These are phyloP conservation scores for Drosophila vallismaia DNA, from an alignment of 2,888 invertebrate genomes.

Conservation along the genomic window DNA sequence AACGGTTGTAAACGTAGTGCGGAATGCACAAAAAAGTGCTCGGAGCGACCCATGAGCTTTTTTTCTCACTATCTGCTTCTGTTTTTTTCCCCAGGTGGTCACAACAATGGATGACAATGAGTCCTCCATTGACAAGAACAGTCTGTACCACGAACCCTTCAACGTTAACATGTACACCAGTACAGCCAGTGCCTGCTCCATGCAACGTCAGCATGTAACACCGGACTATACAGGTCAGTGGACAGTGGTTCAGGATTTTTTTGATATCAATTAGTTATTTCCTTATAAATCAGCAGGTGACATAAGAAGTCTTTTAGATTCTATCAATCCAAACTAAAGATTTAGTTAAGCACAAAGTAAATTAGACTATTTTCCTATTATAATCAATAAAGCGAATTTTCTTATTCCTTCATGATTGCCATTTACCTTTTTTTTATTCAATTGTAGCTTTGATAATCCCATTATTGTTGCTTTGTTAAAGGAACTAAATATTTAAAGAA, in stretches of 20 bases:
- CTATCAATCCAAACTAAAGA: neutral
- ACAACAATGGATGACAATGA: slow-evolving; percentile 84
- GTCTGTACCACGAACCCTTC: slow-evolving; percentile 85
- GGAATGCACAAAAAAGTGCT: slow-evolving; percentile 27
- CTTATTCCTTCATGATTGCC: too few relatives aligned
- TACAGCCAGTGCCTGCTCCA: slow-evolving; percentile 84
- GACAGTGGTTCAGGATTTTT: slow-evolving; percentile 11
- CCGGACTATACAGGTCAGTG: slow-evolving; percentile 85
- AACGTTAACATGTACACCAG: slow-evolving; percentile 84
- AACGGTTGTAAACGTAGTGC: slow-evolving; percentile 56
- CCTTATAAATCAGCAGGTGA: neutral
- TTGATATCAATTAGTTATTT: neutral
- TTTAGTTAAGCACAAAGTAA: too few relatives aligned
- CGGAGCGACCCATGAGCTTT: slow-evolving; percentile 29
- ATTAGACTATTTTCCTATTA: too few relatives aligned
- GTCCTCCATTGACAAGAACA: slow-evolving; percentile 84
- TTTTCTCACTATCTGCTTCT: slow-evolving; percentile 33
- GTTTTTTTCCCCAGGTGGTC: slow-evolving; percentile 78
- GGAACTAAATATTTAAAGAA: too few relatives aligned
- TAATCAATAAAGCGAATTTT: too few relatives aligned
- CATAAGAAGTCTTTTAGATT: neutral
- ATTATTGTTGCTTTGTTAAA: too few relatives aligned
- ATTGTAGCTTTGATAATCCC: too few relatives aligned
- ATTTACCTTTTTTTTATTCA: too few relatives aligned
- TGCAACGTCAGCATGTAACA: slow-evolving; percentile 85